These are phyloP conservation scores for Prochilodus magdalenae DNA, from an alignment of 2,113 vertebrate genomes.

Conservation along the genomic window DNA sequence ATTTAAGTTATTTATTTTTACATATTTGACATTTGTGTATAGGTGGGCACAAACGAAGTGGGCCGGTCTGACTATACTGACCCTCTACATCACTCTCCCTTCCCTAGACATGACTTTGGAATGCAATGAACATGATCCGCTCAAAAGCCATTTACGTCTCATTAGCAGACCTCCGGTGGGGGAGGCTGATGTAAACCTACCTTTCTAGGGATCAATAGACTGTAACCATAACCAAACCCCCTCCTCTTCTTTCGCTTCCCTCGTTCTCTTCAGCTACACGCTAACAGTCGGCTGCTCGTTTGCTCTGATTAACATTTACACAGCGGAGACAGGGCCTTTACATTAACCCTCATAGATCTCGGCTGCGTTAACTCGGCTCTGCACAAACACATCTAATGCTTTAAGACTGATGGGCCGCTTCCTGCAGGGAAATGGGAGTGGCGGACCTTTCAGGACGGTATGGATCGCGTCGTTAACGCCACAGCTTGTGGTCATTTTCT, in stretches of 20 bases:
- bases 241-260: neutral
- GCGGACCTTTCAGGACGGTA: neutral
- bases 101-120: neutral
- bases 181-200: neutral
- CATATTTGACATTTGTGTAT: no score
- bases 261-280: neutral
- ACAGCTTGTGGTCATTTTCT: neutral
- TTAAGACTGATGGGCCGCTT: neutral
- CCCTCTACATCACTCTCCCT: neutral
- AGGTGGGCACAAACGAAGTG: no score
- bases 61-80: no score
- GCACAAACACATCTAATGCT: neutral
- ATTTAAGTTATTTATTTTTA: no score
- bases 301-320: neutral
- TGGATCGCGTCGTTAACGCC: neutral
- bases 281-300: neutral
- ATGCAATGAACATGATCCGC: neutral
- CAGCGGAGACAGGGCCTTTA: neutral
- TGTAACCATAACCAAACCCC: conserved; percentile 22
- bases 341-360: neutral
- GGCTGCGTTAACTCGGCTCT: neutral
- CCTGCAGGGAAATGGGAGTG: neutral
- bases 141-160: neutral
- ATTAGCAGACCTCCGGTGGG: neutral
- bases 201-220: conserved; percentile 22